These are phyloP conservation scores for Platycercus adscitus DNA, from an alignment of 2,113 vertebrate genomes.

Conservation along the genomic window DNA sequence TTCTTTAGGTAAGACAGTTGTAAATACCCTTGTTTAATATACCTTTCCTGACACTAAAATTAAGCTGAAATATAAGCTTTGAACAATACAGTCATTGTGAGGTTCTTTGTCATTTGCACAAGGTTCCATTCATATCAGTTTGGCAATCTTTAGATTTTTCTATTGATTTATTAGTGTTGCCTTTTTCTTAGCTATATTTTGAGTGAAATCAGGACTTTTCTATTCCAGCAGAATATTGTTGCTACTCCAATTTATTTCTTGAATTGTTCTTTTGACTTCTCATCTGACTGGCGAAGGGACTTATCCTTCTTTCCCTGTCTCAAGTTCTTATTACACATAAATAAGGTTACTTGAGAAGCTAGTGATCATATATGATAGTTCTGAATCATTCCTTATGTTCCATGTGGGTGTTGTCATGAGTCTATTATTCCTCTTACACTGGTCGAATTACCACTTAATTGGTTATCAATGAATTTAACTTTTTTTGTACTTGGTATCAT, in stretches of 20 bases:
- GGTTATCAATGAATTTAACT: background rate
- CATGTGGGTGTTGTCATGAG: background rate
- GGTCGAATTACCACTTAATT: background rate
- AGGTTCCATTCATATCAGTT: slow-evolving; percentile 1
- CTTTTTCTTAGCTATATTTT: background rate
- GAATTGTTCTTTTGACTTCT: background rate
- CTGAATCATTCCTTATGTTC: background rate
- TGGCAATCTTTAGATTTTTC: background rate
- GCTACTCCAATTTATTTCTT: background rate
- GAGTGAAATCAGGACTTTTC: background rate
- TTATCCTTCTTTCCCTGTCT: background rate
- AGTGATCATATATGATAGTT: background rate
- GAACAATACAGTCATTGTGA: background rate
- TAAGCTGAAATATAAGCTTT: slow-evolving; percentile 8
- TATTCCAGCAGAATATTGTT: background rate
- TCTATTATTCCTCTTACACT: fast-evolving
- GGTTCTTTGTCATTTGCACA: background rate
- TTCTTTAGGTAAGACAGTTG: background rate
- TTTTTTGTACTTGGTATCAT: background rate
- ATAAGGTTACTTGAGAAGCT: background rate
- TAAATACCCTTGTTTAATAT: background rate
- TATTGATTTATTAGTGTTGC: background rate
- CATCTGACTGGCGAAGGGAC: background rate
- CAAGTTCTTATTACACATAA: background rate
- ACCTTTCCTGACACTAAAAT: background rate